phyloP scores from a whole-genome alignment of 1,140 invertebrate genomes.

The Lepeophtheirus salmonis region DNA sequence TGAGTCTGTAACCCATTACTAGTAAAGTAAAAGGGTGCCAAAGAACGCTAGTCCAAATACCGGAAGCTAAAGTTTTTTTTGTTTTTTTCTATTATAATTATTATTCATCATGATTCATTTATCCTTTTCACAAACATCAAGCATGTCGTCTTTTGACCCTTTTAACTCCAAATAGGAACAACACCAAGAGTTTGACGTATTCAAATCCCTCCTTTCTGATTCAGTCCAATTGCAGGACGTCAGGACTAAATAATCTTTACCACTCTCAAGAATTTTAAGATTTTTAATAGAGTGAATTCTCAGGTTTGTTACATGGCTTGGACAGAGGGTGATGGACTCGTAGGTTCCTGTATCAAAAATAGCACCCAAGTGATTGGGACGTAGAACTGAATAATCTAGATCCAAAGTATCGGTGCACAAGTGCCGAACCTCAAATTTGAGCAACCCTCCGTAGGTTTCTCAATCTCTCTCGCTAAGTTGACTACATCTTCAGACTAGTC shows the following conservation, averaged over 20 bases:
- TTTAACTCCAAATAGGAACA: conserved; percentile 64
- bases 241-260: conserved; percentile 50
- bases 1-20: too few species aligned
- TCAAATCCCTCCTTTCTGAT: conserved; percentile 45
- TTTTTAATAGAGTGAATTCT: conserved; percentile 46
- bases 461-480: conserved; percentile 27
- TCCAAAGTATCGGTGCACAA: background rate
- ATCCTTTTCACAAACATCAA: conserved; percentile 45
- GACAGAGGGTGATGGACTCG: conserved; percentile 65
- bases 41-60: too few species aligned
- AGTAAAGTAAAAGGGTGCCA: too few species aligned
- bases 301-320: conserved; percentile 41
- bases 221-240: conserved; percentile 90
- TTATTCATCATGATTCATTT: too few species aligned
- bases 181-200: conserved; percentile 48
- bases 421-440: conserved; percentile 19
- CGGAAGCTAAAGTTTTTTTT: too few species aligned
- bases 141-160: conserved; percentile 52
- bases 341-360: conserved; percentile 81
- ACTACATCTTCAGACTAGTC: conserved; percentile 32
- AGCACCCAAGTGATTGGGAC: conserved; percentile 35
- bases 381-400: conserved; percentile 19
- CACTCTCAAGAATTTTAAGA: conserved; percentile 37
- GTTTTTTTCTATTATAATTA: too few species aligned
- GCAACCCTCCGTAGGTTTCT: conserved; percentile 18